Percentiles rank a stretch among this genome's conserved stretches.
Evolutionary conservation across 2,888 invertebrate genomes (phyloP).

Genomic region (Lithophane socia): DNA sequence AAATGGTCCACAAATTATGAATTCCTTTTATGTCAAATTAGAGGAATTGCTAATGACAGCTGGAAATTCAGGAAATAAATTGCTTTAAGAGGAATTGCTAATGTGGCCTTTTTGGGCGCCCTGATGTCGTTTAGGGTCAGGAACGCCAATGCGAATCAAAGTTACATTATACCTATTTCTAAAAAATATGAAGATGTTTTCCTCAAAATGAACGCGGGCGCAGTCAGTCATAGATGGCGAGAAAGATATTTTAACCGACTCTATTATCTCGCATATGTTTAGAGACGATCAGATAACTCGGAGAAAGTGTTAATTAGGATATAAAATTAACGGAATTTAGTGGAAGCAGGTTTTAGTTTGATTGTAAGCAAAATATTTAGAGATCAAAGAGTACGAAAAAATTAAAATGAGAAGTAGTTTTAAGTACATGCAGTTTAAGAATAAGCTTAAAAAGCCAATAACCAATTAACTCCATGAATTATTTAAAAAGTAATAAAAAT

Average conservation of each 20-base stretch:
- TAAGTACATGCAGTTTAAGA: neutral
- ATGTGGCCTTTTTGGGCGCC: too few species aligned
- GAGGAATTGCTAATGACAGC: too few species aligned
- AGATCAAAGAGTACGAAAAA: neutral
- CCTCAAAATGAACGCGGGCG: neutral
- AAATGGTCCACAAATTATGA: too few species aligned
- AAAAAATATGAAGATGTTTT: neutral
- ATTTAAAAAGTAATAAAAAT: neutral
- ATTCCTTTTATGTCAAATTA: too few species aligned
- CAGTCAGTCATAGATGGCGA: neutral
- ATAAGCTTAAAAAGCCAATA: neutral
- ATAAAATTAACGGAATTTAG: neutral
- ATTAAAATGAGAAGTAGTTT: neutral
- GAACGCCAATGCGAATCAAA: neutral
- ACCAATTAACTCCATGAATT: slow-evolving; percentile 7
- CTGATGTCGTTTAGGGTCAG: too few species aligned
- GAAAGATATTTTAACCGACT: neutral
- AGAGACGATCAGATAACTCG: neutral
- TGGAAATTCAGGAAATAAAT: too few species aligned
- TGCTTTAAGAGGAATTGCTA: too few species aligned
- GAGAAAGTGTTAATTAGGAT: neutral
- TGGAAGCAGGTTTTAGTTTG: neutral
- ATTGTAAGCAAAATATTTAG: neutral
- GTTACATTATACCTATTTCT: neutral
- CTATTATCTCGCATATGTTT: neutral